Evolutionary conservation across 2,113 vertebrate genomes (phyloP).

Genomic region (Grammomys dolichurus): DNA sequence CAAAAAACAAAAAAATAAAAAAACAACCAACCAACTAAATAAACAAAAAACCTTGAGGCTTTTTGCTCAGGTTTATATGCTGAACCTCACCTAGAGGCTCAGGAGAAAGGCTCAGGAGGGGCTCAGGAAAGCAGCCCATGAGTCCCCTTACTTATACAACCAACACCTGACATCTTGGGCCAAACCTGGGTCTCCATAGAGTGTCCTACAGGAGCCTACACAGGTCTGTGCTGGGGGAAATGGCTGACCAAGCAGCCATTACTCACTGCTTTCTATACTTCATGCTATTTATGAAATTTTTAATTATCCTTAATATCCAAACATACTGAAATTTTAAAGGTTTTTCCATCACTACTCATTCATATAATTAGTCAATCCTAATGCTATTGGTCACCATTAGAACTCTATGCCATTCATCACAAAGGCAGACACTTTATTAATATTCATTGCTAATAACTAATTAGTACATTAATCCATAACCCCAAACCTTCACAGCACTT

Average conservation of each 20-base stretch:
- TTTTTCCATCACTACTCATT: slow-evolving; percentile 67
- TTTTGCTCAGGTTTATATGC: neutral
- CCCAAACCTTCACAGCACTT: neutral
- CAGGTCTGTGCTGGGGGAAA: neutral
- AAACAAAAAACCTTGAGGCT: neutral
- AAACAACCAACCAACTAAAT: neutral
- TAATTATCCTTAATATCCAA: slow-evolving; percentile 61
- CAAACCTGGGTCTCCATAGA: neutral
- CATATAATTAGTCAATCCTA: slow-evolving; percentile 62
- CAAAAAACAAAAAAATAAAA: neutral
- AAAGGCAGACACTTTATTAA: slow-evolving; percentile 51
- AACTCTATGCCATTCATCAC: slow-evolving; percentile 58
- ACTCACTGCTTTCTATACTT: neutral
- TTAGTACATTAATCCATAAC: slow-evolving; percentile 48
- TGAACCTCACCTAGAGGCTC: neutral
- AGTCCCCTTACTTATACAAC: neutral
- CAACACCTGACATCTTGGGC: neutral
- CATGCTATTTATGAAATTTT: slow-evolving; percentile 37
- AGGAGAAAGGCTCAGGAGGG: neutral
- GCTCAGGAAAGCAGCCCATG: too few species aligned
- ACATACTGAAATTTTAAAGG: slow-evolving; percentile 50
- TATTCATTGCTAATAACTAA: slow-evolving; percentile 64
- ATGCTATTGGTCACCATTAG: slow-evolving; percentile 54
- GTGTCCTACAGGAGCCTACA: neutral
- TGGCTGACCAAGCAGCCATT: slow-evolving; percentile 13